These are phyloP conservation scores for Ephestia elutella DNA, from an alignment of 1,140 invertebrate genomes.

Conservation along the genomic window DNA sequence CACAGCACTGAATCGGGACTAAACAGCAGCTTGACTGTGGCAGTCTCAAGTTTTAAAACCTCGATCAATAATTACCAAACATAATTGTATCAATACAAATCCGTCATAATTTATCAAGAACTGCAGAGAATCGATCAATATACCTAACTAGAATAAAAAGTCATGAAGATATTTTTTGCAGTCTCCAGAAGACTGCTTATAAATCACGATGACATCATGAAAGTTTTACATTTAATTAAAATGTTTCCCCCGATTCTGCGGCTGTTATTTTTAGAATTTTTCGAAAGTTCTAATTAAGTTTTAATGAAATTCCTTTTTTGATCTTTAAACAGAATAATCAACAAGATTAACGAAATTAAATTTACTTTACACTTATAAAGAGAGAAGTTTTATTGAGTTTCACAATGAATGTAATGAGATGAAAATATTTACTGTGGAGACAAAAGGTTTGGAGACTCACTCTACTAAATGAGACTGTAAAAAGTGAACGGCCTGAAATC, in stretches of 20 bases:
- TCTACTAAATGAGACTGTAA: background rate
- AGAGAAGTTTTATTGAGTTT: background rate
- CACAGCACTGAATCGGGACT: too few relatives aligned
- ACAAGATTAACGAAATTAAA: background rate
- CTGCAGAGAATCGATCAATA: too few relatives aligned
- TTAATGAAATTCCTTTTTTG: background rate
- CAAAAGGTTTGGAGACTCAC: background rate
- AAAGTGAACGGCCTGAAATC: background rate
- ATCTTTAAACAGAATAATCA: background rate
- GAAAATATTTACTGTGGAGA: background rate
- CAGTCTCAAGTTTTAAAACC: too few relatives aligned
- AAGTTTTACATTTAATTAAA: too few relatives aligned
- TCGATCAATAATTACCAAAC: too few relatives aligned
- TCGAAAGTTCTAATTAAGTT: background rate
- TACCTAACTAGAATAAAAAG: too few relatives aligned
- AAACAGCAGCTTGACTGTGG: too few relatives aligned
- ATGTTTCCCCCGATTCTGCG: background rate
- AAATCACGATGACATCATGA: too few relatives aligned
- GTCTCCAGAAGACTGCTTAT: too few relatives aligned
- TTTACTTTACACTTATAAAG: background rate
- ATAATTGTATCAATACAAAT: too few relatives aligned
- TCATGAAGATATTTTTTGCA: too few relatives aligned
- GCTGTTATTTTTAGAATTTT: background rate
- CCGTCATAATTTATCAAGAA: too few relatives aligned
- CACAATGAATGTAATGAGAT: background rate